Percentiles rank a stretch among this genome's conserved stretches.
These are phyloP conservation scores for Euplexia lucipara DNA, from an alignment of 2,888 invertebrate species.

Conservation along the genomic window DNA sequence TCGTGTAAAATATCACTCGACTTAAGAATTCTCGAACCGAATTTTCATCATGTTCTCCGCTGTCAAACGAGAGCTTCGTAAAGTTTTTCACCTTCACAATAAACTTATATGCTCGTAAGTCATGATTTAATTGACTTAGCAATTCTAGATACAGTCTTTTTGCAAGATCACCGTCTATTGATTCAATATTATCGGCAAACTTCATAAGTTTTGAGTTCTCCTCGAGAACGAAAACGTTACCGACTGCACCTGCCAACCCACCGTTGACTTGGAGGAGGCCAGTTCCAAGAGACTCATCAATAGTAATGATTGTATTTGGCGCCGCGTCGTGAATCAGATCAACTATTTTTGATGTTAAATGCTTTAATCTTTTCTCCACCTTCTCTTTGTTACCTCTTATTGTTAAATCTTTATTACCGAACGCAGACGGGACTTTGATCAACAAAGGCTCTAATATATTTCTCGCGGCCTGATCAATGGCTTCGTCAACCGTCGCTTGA, in stretches of 20 bases:
- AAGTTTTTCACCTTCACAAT: background rate
- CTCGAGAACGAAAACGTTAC: background rate
- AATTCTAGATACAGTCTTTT: background rate
- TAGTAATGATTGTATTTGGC: background rate
- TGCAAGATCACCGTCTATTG: background rate
- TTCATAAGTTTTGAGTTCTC: background rate
- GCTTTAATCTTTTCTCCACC: background rate
- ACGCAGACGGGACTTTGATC: background rate
- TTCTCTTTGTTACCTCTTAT: background rate
- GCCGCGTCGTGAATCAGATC: background rate
- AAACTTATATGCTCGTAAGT: background rate
- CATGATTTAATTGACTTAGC: background rate
- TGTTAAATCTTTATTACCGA: background rate
- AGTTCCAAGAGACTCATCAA: background rate
- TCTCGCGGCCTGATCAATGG: too few species aligned
- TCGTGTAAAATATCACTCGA: background rate
- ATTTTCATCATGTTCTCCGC: background rate
- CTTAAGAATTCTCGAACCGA: conserved; percentile 5
- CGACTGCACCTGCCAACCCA: background rate
- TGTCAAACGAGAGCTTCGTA: background rate
- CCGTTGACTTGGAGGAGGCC: background rate
- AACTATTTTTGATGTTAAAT: background rate
- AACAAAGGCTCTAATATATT: background rate
- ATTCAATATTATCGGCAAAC: background rate
- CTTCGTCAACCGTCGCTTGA: background rate